Base-by-base conservation (phyloP, 1,140 invertebrate genomes). In the Saccostrea echinata region DNA sequence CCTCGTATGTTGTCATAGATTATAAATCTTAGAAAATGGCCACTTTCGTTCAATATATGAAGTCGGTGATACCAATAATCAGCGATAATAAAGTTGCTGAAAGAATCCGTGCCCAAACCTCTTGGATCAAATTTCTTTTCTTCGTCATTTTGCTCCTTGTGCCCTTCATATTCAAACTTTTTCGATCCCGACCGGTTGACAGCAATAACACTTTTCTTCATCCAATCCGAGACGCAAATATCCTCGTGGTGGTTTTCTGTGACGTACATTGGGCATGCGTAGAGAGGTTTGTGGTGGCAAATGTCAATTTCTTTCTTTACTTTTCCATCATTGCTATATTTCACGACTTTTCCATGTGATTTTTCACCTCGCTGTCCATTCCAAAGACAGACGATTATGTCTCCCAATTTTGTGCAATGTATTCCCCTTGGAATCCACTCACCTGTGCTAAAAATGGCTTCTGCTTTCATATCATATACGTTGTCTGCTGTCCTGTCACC, bases 281-380 rank as follows among this genome's bases (percentile, higher is more conserved):
- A 76, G 27, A 76, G 27, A 76, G 68, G 27, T 16, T 30, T 27
- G 27, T 85, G 43, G 85, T 86, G 21, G 85, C 87, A 43, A 80
- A 80, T 87, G 51, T 89, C 30, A 52, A 64, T 30, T 76, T 76
- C 27, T 30, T 30, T 76, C 30, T 30, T 1, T 13, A 33, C 27
- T 76, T 76, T 33, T 33, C 68, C 68, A 16, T 30, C 16, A 16
- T 76, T 30, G 27, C 68, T 76, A 30, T 33, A 76, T 30, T 30
- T 76, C 3, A 76, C 27, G 30, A 76, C 68, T 30, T 30, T 30
- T 27, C 64, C 68, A 30, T 30, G 68, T 13, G 68, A 71, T 33
- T 27, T 71, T 71, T 71, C 68, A 13, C 30, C 30, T 24, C 24
- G 68, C 30, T 30, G 68, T 71, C 68, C 68, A 13, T 71, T 71